Percentiles rank a stretch among this genome's conserved stretches.
Conservation (phyloP, 2,113 vertebrate genomes). For the Piprites chloris region DNA sequence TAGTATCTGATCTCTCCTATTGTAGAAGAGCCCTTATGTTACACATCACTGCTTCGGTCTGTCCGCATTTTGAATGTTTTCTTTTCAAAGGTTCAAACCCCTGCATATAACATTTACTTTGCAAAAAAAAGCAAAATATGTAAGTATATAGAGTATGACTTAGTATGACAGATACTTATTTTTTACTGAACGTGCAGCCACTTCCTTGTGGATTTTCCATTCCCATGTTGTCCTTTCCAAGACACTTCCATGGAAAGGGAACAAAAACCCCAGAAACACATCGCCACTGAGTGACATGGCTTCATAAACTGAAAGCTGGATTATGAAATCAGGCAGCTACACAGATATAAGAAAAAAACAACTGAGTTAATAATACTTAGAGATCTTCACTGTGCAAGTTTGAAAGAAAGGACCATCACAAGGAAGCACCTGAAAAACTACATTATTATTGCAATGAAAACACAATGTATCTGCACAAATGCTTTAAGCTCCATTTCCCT, state of each 20-base stretch:
- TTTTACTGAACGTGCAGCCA: background rate
- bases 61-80: background rate
- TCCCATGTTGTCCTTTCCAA: background rate
- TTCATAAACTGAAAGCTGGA: background rate
- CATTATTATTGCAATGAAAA: background rate
- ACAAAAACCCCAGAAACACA: background rate
- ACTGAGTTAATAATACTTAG: background rate
- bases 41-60: background rate
- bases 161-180: background rate
- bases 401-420: background rate
- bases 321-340: background rate
- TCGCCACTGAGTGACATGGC: background rate
- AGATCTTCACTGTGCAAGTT: background rate
- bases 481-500: background rate
- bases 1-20: background rate
- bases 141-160: background rate
- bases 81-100: background rate
- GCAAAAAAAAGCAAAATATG: background rate
- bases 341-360: background rate
- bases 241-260: background rate
- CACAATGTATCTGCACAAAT: background rate
- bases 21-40: background rate
- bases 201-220: background rate
- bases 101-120: background rate
- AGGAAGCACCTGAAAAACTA: background rate